Percentiles rank a stretch among this genome's conserved stretches.
phyloP scores from a whole-genome alignment of 2,113 vertebrate genomes.

The Gavia stellata region DNA sequence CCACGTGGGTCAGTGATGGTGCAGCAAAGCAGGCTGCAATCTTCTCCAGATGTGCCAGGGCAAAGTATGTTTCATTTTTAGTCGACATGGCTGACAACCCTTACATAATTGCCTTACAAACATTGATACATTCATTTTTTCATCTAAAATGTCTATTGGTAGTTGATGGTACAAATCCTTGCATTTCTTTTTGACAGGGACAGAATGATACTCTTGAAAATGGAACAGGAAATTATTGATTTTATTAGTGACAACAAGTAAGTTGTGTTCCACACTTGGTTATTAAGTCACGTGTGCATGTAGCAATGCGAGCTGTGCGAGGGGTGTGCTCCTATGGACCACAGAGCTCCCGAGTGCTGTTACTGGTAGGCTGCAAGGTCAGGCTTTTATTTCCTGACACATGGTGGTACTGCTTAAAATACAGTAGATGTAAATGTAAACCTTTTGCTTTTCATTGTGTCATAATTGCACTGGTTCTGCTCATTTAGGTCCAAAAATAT shows the following conservation, averaged over 20 bases:
- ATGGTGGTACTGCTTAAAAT: neutral
- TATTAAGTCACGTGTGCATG: neutral
- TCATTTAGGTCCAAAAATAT: slow-evolving; percentile 24
- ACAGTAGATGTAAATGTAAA: neutral
- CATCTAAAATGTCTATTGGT: neutral
- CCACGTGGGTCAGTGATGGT: accelerated
- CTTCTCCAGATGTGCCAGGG: neutral
- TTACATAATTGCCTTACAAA: neutral
- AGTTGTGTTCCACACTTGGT: neutral
- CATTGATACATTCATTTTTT: neutral
- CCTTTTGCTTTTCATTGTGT: slow-evolving; percentile 9
- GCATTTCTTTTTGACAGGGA: slow-evolving; percentile 77
- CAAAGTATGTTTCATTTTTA: neutral
- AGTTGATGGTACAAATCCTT: neutral
- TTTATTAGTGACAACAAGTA: slow-evolving; percentile 93
- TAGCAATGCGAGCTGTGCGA: neutral
- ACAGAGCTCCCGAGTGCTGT: neutral
- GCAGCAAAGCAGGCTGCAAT: neutral
- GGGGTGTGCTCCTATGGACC: neutral
- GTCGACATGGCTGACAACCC: accelerated
- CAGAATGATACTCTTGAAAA: slow-evolving; percentile 93
- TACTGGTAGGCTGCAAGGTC: neutral
- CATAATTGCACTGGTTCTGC: neutral
- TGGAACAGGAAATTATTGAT: slow-evolving; percentile 95
- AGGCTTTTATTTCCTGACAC: slow-evolving; percentile 6